Conservation (phyloP, 2,888 invertebrate genomes). For the Tetanocera ferruginea region DNA sequence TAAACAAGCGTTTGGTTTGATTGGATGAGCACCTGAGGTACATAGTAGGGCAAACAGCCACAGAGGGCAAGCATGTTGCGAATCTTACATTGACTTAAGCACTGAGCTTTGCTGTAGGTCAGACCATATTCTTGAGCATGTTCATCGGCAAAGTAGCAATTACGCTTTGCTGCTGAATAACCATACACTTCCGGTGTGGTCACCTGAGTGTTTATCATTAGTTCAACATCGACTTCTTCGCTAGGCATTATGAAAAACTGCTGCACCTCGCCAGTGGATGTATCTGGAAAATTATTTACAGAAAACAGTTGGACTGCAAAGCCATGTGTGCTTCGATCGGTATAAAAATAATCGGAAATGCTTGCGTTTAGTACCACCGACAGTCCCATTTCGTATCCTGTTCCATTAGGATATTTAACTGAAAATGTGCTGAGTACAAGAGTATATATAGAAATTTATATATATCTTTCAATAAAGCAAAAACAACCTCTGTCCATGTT, state of each 20-base stretch:
- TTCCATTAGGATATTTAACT: conserved; percentile 35
- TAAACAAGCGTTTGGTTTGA: conserved; percentile 38
- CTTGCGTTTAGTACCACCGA: conserved; percentile 57
- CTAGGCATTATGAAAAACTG: conserved; percentile 52
- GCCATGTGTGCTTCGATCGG: conserved; percentile 48
- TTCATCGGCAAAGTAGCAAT: conserved; percentile 59
- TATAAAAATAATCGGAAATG: conserved; percentile 54
- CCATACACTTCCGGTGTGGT: conserved; percentile 48
- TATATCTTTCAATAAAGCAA: neutral
- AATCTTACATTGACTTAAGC: conserved; percentile 56
- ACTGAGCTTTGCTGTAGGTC: conserved; percentile 52
- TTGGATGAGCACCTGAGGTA: conserved; percentile 41
- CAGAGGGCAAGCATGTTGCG: conserved; percentile 52
- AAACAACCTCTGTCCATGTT: conserved; percentile 18
- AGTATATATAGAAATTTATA: neutral
- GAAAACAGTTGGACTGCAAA: conserved; percentile 56
- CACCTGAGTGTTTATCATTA: conserved; percentile 47
- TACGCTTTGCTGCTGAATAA: conserved; percentile 51
- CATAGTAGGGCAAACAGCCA: conserved; percentile 58
- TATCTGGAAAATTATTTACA: conserved; percentile 51
- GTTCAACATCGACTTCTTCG: conserved; percentile 46
- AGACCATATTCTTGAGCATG: conserved; percentile 39
- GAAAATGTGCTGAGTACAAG: neutral
- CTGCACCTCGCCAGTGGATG: conserved; percentile 45
- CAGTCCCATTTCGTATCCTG: conserved; percentile 50